Conservation (phyloP, 2,888 invertebrate genomes). For the Rotaria macrura region DNA sequence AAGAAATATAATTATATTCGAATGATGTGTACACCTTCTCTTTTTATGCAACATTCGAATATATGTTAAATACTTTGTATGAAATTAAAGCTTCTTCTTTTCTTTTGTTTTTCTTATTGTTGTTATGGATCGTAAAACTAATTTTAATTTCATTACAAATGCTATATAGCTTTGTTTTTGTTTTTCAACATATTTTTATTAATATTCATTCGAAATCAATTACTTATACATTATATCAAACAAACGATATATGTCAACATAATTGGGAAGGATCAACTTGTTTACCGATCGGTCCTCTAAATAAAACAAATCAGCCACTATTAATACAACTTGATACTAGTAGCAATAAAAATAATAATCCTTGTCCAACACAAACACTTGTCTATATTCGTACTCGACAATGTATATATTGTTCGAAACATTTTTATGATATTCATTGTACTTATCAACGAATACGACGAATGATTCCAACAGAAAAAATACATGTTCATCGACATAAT, state of each 20-base stretch:
- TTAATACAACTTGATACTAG: background rate
- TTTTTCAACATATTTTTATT: background rate
- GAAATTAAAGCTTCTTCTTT: no score
- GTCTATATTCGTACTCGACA: background rate
- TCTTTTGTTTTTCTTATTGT: no score
- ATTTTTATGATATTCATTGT: background rate
- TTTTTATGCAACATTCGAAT: no score
- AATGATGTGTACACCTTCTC: no score
- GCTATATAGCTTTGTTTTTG: background rate
- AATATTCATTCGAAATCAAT: background rate
- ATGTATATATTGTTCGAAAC: background rate
- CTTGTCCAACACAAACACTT: background rate
- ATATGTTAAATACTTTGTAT: no score
- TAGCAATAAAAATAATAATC: background rate
- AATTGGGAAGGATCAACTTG: conserved; percentile 5
- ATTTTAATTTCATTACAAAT: background rate
- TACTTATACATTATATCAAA: conserved; percentile 2
- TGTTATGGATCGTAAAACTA: background rate
- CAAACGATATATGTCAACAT: background rate
- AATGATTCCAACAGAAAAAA: background rate
- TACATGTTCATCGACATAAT: background rate
- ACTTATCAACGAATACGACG: background rate
- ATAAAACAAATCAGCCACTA: background rate
- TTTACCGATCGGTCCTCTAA: background rate
- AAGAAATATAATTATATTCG: no score